These are phyloP conservation scores for Arenaria interpres DNA, from an alignment of 2,113 vertebrate genomes.

Conservation along the genomic window DNA sequence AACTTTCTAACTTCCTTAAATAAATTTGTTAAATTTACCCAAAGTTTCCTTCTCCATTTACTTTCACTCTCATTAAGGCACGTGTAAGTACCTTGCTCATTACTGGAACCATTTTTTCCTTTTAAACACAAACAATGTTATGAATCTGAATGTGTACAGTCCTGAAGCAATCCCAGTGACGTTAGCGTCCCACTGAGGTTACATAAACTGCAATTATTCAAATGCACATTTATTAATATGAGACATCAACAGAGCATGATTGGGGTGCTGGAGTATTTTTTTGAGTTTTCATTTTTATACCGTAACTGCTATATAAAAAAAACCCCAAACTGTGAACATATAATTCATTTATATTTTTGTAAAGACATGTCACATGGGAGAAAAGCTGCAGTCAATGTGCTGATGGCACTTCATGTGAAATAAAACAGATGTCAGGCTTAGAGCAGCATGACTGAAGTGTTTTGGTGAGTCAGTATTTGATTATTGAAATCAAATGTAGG, in stretches of 20 bases:
- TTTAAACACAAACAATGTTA: not conserved
- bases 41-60: not conserved
- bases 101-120: not conserved
- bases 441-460: slow-evolving; percentile 30
- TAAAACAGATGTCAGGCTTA: not conserved
- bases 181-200: not conserved
- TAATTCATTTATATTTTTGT: not conserved
- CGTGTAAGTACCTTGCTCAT: not conserved
- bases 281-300: not conserved
- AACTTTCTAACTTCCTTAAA: not conserved
- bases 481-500: slow-evolving; percentile 8
- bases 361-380: not conserved
- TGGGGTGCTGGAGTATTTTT: not conserved
- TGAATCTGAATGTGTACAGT: not conserved
- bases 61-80: not conserved
- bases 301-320: not conserved
- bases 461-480: slow-evolving; percentile 45
- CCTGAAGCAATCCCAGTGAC: not conserved
- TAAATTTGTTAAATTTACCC: not conserved
- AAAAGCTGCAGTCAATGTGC: slow-evolving; percentile 5
- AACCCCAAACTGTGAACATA: not conserved
- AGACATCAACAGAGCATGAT: not conserved
- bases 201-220: not conserved
- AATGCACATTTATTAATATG: not conserved
- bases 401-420: not conserved